Conservation (phyloP, 2,888 invertebrate genomes). For the Drosophila quasianomalipes region DNA sequence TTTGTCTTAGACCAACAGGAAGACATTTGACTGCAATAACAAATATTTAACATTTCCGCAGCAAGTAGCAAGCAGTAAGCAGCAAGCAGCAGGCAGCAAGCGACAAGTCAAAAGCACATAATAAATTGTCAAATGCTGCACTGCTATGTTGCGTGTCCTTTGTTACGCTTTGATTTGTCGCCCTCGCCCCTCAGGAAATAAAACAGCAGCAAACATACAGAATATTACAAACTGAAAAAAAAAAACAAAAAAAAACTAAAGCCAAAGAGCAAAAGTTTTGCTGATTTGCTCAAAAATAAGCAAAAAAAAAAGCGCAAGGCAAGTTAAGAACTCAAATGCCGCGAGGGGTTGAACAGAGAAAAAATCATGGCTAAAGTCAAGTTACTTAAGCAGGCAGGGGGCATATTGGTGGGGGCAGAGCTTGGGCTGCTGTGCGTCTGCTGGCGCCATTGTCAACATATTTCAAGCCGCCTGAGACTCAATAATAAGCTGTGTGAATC, state of each 20-base stretch:
- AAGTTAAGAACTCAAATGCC: slow-evolving; percentile 77
- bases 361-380: slow-evolving; percentile 29
- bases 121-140: slow-evolving; percentile 75
- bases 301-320: slow-evolving; percentile 34
- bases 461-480: slow-evolving; percentile 72
- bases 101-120: slow-evolving; percentile 62
- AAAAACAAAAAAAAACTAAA: slow-evolving; percentile 43
- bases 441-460: slow-evolving; percentile 80
- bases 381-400: slow-evolving; percentile 1
- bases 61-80: slow-evolving; percentile 22
- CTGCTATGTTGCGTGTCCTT: slow-evolving; percentile 62
- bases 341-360: slow-evolving; percentile 65
- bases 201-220: slow-evolving; percentile 8
- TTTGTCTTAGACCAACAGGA: slow-evolving; percentile 71
- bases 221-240: slow-evolving; percentile 12
- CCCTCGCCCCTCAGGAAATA: slow-evolving; percentile 50
- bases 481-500: slow-evolving; percentile 70
- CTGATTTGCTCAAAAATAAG: slow-evolving; percentile 68
- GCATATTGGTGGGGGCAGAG: slow-evolving; percentile 1
- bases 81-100: slow-evolving; percentile 11
- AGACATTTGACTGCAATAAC: slow-evolving; percentile 80
- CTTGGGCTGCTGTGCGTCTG: slow-evolving; percentile 17
- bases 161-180: slow-evolving; percentile 76
- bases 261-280: slow-evolving; percentile 56
- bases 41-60: slow-evolving; percentile 82